phyloP scores from a whole-genome alignment of 2,797 vertebrate species.

The Tympanoctomys barrerae region DNA sequence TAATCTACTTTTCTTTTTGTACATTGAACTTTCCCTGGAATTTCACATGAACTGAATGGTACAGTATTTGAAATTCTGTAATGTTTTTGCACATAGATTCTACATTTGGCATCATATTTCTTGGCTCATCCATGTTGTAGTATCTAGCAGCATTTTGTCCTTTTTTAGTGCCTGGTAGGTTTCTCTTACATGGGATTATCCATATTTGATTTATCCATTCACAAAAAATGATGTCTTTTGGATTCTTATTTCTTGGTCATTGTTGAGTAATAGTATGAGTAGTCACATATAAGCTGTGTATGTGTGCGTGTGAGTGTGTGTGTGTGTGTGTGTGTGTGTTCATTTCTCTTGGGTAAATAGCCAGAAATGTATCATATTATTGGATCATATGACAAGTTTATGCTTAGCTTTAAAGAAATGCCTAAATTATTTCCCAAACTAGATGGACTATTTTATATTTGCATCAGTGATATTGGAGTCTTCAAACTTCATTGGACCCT shows the following conservation, averaged over 20 bases:
- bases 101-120: not conserved
- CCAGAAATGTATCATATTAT: not conserved
- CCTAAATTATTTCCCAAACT: not conserved
- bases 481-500: not conserved
- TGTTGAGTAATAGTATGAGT: not conserved
- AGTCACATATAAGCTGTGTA: not conserved
- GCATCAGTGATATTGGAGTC: not conserved
- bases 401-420: slow-evolving; percentile 19
- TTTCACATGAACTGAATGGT: not conserved
- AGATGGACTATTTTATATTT: not conserved
- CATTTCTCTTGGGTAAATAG: slow-evolving; percentile 11
- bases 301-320: slow-evolving; percentile 24
- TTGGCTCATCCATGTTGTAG: not conserved
- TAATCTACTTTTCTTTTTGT: not conserved
- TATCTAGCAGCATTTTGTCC: not conserved
- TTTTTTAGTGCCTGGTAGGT: not conserved
- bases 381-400: not conserved
- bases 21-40: not conserved
- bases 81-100: not conserved
- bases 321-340: slow-evolving; percentile 26
- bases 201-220: not conserved
- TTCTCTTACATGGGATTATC: not conserved
- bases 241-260: not conserved
- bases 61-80: not conserved
- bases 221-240: not conserved